These are phyloP conservation scores for Pachypeltis micranthus DNA, from an alignment of 1,140 invertebrate species.

Conservation along the genomic window DNA sequence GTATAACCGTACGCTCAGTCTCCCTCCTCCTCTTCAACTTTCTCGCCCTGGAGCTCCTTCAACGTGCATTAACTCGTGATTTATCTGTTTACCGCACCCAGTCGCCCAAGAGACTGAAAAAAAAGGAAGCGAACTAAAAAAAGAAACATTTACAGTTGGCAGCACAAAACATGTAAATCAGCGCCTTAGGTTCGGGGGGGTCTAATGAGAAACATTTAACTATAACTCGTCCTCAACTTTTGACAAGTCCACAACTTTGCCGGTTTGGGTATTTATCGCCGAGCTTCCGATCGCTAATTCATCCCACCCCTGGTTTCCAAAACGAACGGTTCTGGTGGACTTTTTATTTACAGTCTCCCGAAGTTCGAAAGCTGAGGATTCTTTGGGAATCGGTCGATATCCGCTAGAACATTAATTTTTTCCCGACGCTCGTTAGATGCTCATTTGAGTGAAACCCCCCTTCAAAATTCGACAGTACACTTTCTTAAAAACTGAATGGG, in stretches of 20 bases:
- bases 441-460: too few relatives aligned
- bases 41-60: neutral
- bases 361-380: too few relatives aligned
- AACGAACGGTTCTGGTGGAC: too few relatives aligned
- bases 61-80: neutral
- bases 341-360: too few relatives aligned
- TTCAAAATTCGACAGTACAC: too few relatives aligned
- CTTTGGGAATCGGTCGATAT: too few relatives aligned
- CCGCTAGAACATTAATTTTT: too few relatives aligned
- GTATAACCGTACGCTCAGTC: neutral
- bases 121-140: neutral
- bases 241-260: neutral
- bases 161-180: neutral
- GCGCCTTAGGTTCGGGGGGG: too few relatives aligned
- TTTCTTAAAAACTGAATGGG: too few relatives aligned
- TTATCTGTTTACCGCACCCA: neutral
- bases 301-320: neutral
- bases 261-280: neutral
- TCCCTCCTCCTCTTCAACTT: too few relatives aligned
- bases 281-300: neutral
- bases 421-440: too few relatives aligned
- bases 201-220: neutral
- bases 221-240: neutral
- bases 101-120: too few relatives aligned
- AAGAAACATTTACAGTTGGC: neutral